Base-by-base conservation (phyloP, 2,888 invertebrate genomes). In the Hemithea aestivaria region DNA sequence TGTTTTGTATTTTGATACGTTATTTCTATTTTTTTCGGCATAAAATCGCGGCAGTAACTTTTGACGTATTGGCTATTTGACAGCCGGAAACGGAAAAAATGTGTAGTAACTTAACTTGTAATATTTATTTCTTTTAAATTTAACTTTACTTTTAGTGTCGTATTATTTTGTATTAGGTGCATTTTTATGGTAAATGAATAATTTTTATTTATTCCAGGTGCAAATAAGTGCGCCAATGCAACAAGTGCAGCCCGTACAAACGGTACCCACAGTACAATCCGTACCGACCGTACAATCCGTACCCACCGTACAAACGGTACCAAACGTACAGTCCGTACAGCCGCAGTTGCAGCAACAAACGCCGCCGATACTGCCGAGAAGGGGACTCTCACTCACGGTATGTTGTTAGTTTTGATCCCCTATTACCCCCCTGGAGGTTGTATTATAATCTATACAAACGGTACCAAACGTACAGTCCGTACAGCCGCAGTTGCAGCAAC, bases 311-410 rank as follows among this genome's bases (percentile, higher is more conserved):
- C 47, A 42, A 1, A 22, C 25, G 10, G 43, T 40, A 36, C 39
- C 33, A 20, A 25, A 44, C 0, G 50, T 48, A 0, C 43, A 40
- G 4, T 20, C 24, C 26, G 44, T 42, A 1, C 47, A 44, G 5
- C 10, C 37, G 2, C 50, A 82, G 42, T 29, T 36, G 5, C 57
- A 53, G 22, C 62, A 45, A 4, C 44, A 37, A 7, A 11, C 37
- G 24, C 79, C 82, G 40, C 83, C 89, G 30, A 81, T 91, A 38
- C 73, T 91, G 53, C 90, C 90, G 61, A 78, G 92, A 45, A 85
- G 91, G 53, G 91, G 92, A 22, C 74, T 93, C 2, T 92, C 92
- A n/a, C 89, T 93, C 16, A 93, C 93, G 75, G 92, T 92, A 66
- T 71, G 28, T n/a, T 30, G 8, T 9, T 20, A 10, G 29, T n/a